Base-by-base conservation (phyloP, 2,797 vertebrate species). In the Sparus aurata region DNA sequence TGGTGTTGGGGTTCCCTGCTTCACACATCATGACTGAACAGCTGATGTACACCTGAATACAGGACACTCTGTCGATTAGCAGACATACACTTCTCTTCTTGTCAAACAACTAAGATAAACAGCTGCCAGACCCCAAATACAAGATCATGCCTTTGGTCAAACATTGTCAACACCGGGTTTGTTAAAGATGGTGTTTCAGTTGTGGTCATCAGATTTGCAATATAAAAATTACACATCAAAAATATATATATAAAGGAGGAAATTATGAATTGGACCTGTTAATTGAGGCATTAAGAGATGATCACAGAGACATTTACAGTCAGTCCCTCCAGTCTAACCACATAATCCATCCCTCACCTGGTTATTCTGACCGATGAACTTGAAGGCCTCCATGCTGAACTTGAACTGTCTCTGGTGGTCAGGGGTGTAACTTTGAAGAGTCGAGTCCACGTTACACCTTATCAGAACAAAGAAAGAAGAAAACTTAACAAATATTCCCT, bases 11-110 rank as follows among this genome's bases (percentile, higher is more conserved):
- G 75, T 1, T 89, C 89, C 13, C 73, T 79, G n/a, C n/a, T 55
- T 90, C 87, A 79, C 94, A 96, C 72, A 95, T 80, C 72, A 95
- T 67, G 38, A 95, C 92, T 0, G 93, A 92, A 69, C 94, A 96
- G 82, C 89, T 95, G 82, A 96, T 92, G 82, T 93, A 96, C 55
- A 96, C 94, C 94, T 96, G 63, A 69, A 66, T 1, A 64, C 13
- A 41, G 9, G 16, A 65, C 23, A 61, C 4, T 10, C 12, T 12
- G 18, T 49, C 64, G 63, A 23, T 46, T 38, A 46, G 25, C 8
- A 67, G 12, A 46, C 0, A 38, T 3, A n/a, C 0, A 30, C 3
- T 30, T 30, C 5, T 5, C 27, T 5, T 30, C 27, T 30, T 30
- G 27, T 4, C 49, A 43, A 23, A 54, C 17, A 38, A 27, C 34